Evolutionary conservation across 2,888 invertebrate species (phyloP).

Genomic region (Prosapia bicincta): DNA sequence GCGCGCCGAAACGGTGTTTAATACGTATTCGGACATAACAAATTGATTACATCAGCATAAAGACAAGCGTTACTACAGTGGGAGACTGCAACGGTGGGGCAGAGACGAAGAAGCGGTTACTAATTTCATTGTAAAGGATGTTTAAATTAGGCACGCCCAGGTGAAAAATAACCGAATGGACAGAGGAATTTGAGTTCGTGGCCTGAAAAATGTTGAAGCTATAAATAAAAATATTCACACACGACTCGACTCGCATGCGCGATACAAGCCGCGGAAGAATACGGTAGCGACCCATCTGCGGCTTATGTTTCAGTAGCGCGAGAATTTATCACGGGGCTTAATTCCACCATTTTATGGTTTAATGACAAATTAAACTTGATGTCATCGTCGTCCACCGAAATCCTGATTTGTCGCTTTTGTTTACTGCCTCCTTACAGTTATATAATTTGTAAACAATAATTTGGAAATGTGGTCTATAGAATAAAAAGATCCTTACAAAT

Average conservation of each 20-base stretch:
- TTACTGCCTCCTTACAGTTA: background rate
- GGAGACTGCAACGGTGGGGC: background rate
- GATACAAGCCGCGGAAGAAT: background rate
- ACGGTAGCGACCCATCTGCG: background rate
- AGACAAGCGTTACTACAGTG: background rate
- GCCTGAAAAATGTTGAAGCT: background rate
- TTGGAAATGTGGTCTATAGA: too few relatives aligned
- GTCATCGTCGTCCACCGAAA: conserved; percentile 1
- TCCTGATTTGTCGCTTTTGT: background rate
- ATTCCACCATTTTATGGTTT: conserved; percentile 21
- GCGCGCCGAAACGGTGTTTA: background rate
- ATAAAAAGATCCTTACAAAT: too few relatives aligned
- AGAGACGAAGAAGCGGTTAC: background rate
- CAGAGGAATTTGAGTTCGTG: background rate
- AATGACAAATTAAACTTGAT: conserved; percentile 28
- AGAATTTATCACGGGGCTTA: conserved; percentile 5
- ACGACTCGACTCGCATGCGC: background rate
- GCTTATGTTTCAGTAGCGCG: conserved; percentile 12
- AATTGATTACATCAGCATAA: background rate
- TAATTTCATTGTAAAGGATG: conserved; percentile 23
- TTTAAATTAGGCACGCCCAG: conserved; percentile 24
- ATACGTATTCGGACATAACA: background rate
- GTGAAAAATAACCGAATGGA: background rate
- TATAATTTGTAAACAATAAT: too few relatives aligned
- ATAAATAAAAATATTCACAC: background rate